phyloP scores from a whole-genome alignment of 2,797 vertebrate species.

The Acrossocheilus fasciatus region DNA sequence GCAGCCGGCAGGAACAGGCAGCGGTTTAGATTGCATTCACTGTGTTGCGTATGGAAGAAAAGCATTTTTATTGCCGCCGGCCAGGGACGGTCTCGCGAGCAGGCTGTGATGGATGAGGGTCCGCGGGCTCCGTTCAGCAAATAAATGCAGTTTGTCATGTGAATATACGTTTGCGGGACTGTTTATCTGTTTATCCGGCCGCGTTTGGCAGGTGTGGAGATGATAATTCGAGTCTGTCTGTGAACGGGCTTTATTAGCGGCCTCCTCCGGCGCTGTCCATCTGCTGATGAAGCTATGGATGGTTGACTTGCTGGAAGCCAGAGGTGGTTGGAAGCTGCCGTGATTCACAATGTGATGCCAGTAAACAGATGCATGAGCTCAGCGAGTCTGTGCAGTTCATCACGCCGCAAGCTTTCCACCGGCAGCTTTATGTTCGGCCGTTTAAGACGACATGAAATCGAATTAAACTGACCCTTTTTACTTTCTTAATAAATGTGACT shows the following conservation, averaged over 20 bases:
- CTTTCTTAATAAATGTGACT: neutral
- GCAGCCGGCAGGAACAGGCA: neutral
- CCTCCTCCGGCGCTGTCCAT: conserved; percentile 49
- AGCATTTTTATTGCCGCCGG: conserved; percentile 22
- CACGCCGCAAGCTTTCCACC: conserved; percentile 48
- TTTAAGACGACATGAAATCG: conserved; percentile 76
- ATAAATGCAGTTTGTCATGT: conserved; percentile 45
- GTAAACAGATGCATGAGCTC: conserved; percentile 33
- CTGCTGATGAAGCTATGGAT: conserved; percentile 55
- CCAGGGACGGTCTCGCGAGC: neutral
- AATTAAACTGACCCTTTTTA: neutral
- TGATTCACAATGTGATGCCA: conserved; percentile 30
- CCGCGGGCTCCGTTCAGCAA: conserved; percentile 43
- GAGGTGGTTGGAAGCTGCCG: conserved; percentile 10
- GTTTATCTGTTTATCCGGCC: conserved; percentile 15
- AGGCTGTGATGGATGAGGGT: conserved; percentile 48
- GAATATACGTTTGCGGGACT: conserved; percentile 32
- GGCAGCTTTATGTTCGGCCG: conserved; percentile 69
- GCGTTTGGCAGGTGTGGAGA: conserved; percentile 43
- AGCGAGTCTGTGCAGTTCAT: conserved; percentile 29
- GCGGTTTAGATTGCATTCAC: conserved; percentile 21
- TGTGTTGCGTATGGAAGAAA: neutral
- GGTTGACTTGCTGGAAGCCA: conserved; percentile 44
- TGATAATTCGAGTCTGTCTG: conserved; percentile 48
- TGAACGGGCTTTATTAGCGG: conserved; percentile 47